Evolutionary conservation across 1,140 invertebrate genomes (phyloP).

Genomic region (Macrostomum lignano): DNA sequence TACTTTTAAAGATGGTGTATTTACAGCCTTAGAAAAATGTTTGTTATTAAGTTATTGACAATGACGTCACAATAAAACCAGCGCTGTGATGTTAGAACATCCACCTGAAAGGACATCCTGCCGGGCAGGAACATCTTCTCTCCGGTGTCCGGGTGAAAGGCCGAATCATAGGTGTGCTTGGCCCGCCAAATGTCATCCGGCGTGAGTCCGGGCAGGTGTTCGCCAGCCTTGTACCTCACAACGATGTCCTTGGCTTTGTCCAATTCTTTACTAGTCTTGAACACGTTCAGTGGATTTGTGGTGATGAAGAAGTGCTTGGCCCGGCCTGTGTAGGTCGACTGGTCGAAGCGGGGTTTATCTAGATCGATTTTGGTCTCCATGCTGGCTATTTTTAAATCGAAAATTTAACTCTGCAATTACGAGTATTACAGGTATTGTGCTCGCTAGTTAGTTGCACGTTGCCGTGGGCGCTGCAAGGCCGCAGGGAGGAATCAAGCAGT

Average conservation of each 20-base stretch:
- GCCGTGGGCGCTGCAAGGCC: no score
- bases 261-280: slow-evolving; percentile 41
- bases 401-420: no score
- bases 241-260: slow-evolving; percentile 46
- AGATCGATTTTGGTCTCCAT: slow-evolving; percentile 50
- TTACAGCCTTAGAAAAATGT: no score
- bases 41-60: no score
- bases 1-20: no score
- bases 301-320: slow-evolving; percentile 78
- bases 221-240: slow-evolving; percentile 39
- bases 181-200: slow-evolving; percentile 56
- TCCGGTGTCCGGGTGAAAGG: slow-evolving; percentile 87
- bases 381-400: no score
- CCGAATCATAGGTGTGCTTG: slow-evolving; percentile 80
- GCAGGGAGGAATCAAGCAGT: no score
- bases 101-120: slow-evolving; percentile 77
- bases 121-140: slow-evolving; percentile 85
- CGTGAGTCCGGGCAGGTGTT: slow-evolving; percentile 38
- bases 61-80: no score
- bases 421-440: no score
- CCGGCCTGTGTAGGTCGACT: slow-evolving; percentile 57
- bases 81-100: slow-evolving; percentile 71
- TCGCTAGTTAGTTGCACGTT: no score
- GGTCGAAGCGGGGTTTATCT: slow-evolving; percentile 65
- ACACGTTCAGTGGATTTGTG: slow-evolving; percentile 64